Percentiles rank a stretch among this genome's conserved stretches.
Conservation (phyloP, 2,888 invertebrate genomes). For the Lasioglossum figueresi region DNA sequence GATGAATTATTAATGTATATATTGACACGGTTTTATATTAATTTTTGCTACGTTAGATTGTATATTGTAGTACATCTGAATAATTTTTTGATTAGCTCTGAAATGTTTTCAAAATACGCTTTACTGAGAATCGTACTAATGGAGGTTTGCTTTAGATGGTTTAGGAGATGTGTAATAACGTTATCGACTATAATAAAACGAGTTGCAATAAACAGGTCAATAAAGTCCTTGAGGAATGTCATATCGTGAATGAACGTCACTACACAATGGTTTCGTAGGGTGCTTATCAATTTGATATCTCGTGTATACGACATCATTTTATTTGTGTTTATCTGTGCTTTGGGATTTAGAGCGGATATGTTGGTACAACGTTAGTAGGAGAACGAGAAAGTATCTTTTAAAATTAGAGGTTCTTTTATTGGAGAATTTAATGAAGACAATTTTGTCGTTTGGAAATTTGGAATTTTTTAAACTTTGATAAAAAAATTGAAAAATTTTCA, state of each 20-base stretch:
- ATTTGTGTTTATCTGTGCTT: background rate
- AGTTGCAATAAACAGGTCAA: background rate
- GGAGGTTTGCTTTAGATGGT: background rate
- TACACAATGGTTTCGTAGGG: background rate
- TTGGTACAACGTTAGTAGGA: background rate
- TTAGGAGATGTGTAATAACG: background rate
- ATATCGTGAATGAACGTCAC: conserved; percentile 2
- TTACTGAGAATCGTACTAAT: background rate
- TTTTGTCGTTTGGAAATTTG: background rate
- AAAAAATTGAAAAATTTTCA: background rate
- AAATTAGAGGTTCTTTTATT: background rate
- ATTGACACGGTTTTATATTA: background rate
- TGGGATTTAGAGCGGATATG: background rate
- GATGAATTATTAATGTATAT: background rate
- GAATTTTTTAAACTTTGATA: background rate
- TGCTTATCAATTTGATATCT: conserved; percentile 17
- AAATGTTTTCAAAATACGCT: background rate
- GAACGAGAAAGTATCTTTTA: background rate
- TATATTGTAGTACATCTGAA: too few species aligned
- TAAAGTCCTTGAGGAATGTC: conserved; percentile 5
- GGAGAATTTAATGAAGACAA: background rate
- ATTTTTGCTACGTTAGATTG: background rate
- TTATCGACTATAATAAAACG: conserved; percentile 5
- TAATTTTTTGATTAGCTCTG: background rate
- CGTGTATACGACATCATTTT: background rate